Evolutionary conservation across 2,888 invertebrate genomes (phyloP).

Genomic region (Helicoverpa assulta): DNA sequence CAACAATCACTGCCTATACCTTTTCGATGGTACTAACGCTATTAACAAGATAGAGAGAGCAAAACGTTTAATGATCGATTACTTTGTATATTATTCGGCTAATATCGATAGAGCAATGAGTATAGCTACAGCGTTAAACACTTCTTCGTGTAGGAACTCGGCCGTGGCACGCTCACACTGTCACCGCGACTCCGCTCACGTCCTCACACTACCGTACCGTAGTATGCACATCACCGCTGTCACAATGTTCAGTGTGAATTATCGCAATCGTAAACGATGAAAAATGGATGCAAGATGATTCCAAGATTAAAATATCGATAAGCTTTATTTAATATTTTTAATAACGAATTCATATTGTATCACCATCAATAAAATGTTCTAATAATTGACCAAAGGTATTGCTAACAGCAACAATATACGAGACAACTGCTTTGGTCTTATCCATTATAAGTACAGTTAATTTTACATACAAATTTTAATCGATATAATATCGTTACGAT

Average conservation of each 20-base stretch:
- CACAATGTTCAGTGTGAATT: slow-evolving; percentile 15
- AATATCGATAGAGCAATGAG: slow-evolving; percentile 75
- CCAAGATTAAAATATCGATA: slow-evolving; percentile 79
- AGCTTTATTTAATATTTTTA: slow-evolving; percentile 77
- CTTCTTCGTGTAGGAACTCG: slow-evolving; percentile 81
- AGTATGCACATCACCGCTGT: slow-evolving; percentile 12
- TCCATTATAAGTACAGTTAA: slow-evolving; percentile 83
- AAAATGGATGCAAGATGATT: slow-evolving; percentile 56
- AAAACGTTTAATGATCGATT: slow-evolving; percentile 83
- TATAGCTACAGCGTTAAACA: slow-evolving; percentile 71
- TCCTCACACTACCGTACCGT: slow-evolving; percentile 45
- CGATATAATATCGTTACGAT: slow-evolving; percentile 70
- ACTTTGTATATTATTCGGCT: slow-evolving; percentile 73
- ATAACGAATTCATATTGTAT: slow-evolving; percentile 81
- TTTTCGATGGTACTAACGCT: slow-evolving; percentile 88
- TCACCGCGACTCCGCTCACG: slow-evolving; percentile 38
- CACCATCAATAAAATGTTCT: slow-evolving; percentile 84
- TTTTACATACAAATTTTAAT: slow-evolving; percentile 76
- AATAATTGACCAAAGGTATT: slow-evolving; percentile 90
- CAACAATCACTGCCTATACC: slow-evolving; percentile 89
- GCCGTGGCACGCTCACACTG: slow-evolving; percentile 23
- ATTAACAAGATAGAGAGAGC: slow-evolving; percentile 87
- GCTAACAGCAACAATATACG: slow-evolving; percentile 85
- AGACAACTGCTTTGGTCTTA: slow-evolving; percentile 86
- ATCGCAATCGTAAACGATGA: slow-evolving; percentile 50